Evolutionary conservation across 2,888 invertebrate genomes (phyloP).

Genomic region (Cryptus viduatorius): DNA sequence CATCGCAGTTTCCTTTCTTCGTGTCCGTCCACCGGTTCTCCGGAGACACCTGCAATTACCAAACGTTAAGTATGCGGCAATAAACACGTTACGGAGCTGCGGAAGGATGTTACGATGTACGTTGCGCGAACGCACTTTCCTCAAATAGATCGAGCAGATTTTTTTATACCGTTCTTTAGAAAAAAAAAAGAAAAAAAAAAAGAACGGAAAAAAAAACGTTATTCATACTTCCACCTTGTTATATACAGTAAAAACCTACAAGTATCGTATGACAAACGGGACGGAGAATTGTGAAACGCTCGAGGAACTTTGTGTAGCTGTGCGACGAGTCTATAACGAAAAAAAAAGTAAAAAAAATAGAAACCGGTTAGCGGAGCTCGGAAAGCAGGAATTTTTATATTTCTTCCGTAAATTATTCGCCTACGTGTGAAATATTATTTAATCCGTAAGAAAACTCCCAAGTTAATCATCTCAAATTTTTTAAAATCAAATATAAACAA

Average conservation of each 20-base stretch:
- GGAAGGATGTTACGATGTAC: constrained; percentile 27
- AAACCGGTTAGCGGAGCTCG: constrained; percentile 20
- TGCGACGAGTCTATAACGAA: not conserved
- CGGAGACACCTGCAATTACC: constrained; percentile 35
- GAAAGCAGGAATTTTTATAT: constrained; percentile 4
- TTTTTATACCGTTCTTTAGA: constrained; percentile 4
- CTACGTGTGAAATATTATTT: constrained; percentile 2
- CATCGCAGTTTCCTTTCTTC: constrained; percentile 20
- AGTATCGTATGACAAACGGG: constrained; percentile 43
- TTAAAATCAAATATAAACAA: not conserved
- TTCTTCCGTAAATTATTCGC: not conserved
- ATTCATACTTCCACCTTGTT: constrained; percentile 1
- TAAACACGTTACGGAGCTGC: constrained; percentile 26
- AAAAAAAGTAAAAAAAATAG: constrained; percentile 12
- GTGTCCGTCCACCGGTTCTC: not conserved
- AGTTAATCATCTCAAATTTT: not conserved
- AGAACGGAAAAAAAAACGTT: not conserved
- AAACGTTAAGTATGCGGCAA: constrained; percentile 33
- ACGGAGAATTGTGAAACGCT: constrained; percentile 26
- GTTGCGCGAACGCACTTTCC: constrained; percentile 27
- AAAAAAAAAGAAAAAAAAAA: not conserved
- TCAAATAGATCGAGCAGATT: constrained; percentile 7
- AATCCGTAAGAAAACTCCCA: not conserved
- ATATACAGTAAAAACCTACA: not conserved
- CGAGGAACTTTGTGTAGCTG: constrained; percentile 10